phyloP scores from a whole-genome alignment of 2,888 invertebrate species.

The Ecdyonurus torrentis region DNA sequence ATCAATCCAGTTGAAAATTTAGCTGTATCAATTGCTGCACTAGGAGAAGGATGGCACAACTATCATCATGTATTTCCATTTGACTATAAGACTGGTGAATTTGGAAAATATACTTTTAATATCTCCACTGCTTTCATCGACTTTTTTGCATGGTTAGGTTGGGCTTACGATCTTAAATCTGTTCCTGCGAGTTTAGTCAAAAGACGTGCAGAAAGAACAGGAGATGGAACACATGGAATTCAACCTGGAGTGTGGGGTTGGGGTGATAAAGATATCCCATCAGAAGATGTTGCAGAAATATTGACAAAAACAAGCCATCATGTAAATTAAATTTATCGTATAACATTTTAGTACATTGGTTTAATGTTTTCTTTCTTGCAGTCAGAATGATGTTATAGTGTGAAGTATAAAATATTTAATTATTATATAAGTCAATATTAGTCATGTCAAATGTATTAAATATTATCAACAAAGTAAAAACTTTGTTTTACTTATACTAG shows the following conservation, averaged over 20 bases:
- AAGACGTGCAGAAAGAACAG: slow-evolving; percentile 34
- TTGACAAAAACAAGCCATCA: not conserved
- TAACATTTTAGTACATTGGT: no score
- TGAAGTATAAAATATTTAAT: no score
- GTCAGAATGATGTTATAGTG: no score
- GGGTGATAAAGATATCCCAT: slow-evolving; percentile 38
- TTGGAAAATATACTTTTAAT: slow-evolving; percentile 39
- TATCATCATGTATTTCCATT: slow-evolving; percentile 27
- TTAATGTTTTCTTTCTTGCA: no score
- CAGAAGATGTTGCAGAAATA: slow-evolving; percentile 34
- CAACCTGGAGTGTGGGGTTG: slow-evolving; percentile 38
- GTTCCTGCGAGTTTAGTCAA: slow-evolving; percentile 38
- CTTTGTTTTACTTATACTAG: no score
- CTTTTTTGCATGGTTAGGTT: slow-evolving; percentile 47
- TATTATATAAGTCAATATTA: no score
- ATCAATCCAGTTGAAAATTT: slow-evolving; percentile 57
- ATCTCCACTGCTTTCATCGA: slow-evolving; percentile 52
- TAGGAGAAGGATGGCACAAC: slow-evolving; percentile 74
- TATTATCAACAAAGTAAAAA: no score
- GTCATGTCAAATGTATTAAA: no score
- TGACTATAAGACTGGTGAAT: slow-evolving; percentile 50
- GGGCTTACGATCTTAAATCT: slow-evolving; percentile 56
- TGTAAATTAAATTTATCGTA: no score
- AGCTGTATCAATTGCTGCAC: slow-evolving; percentile 52
- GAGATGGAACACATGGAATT: slow-evolving; percentile 27